phyloP scores from a whole-genome alignment of 2,888 invertebrate genomes.

The Sphecodes monilicornis region DNA sequence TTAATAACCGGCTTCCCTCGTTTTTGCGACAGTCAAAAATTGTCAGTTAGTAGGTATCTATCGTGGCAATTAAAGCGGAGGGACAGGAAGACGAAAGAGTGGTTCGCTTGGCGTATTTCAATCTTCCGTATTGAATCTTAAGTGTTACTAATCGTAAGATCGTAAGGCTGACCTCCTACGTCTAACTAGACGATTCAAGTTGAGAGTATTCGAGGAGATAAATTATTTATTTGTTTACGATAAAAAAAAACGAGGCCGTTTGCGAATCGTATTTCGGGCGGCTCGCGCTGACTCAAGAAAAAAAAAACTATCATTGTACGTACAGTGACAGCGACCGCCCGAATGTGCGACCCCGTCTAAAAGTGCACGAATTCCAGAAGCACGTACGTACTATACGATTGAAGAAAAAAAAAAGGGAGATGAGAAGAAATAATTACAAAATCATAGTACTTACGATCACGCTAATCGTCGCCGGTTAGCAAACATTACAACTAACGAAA shows the following conservation, averaged over 20 bases:
- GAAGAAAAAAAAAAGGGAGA: conserved; percentile 14
- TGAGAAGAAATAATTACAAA: conserved; percentile 32
- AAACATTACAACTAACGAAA: conserved; percentile 64
- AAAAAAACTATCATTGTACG: conserved; percentile 60
- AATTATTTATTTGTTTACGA: conserved; percentile 75
- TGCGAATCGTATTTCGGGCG: conserved; percentile 63
- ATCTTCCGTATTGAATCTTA: conserved; percentile 76
- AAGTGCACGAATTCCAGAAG: conserved; percentile 59
- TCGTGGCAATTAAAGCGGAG: conserved; percentile 35
- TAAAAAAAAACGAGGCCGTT: conserved; percentile 63
- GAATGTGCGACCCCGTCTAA: conserved; percentile 66
- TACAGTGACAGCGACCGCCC: conserved; percentile 54
- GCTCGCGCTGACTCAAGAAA: conserved; percentile 44
- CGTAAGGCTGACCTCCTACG: conserved; percentile 78
- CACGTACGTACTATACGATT: conserved; percentile 66
- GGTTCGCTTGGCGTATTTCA: conserved; percentile 62
- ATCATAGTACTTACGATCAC: conserved; percentile 61
- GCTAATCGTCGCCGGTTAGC: conserved; percentile 55
- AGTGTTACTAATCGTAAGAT: conserved; percentile 74
- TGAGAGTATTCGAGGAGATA: conserved; percentile 73
- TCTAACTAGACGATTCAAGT: conserved; percentile 70
- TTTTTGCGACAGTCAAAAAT: conserved; percentile 26
- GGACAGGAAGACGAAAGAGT: conserved; percentile 47
- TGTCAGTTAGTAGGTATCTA: conserved; percentile 4
- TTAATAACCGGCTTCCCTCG: conserved; percentile 41